Conservation (phyloP, 2,797 vertebrate species). For the Meriones psammophilus region DNA sequence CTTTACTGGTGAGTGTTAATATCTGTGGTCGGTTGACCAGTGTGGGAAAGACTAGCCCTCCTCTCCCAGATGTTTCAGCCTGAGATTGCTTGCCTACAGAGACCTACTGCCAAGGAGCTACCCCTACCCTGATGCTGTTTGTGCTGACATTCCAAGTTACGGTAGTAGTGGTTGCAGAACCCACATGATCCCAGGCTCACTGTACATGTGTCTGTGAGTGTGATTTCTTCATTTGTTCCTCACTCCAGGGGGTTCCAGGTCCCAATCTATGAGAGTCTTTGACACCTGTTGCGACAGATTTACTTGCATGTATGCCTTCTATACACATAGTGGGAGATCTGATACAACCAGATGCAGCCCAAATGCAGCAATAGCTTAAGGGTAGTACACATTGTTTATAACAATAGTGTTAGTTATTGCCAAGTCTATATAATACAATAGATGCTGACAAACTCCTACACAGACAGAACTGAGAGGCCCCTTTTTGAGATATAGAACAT, state of each 20-base stretch:
- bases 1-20: neutral
- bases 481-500: neutral
- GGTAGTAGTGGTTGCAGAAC: neutral
- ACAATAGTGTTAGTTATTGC: neutral
- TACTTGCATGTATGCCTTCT: neutral
- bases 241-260: neutral
- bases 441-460: neutral
- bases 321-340: neutral
- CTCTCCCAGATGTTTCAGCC: neutral
- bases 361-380: neutral
- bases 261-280: neutral
- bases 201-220: neutral
- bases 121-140: neutral
- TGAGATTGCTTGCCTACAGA: neutral
- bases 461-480: neutral
- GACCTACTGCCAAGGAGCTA: neutral
- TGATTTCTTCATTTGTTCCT: neutral
- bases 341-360: neutral
- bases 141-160: neutral
- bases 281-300: neutral
- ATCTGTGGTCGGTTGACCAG: neutral
- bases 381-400: neutral
- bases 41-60: neutral
- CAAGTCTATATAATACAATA: neutral
- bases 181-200: neutral